Conservation (phyloP, 2,113 vertebrate genomes). For the Coracopsis vasa region DNA sequence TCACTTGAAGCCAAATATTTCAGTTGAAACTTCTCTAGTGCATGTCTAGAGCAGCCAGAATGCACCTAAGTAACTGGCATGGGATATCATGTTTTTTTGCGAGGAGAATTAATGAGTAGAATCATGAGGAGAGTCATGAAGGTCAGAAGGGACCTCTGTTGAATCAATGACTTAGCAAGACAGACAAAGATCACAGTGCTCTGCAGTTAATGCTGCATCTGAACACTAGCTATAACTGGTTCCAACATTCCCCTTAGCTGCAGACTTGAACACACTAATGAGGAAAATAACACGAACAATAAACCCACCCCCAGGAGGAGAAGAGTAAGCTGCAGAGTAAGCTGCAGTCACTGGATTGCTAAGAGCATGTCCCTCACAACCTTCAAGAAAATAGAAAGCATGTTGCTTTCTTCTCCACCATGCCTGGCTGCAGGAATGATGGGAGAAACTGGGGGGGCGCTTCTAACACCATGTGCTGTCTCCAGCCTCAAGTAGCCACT, state of each 20-base stretch:
- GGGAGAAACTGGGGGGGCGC: fast-evolving
- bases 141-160: neutral
- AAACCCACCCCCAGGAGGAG: neutral
- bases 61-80: neutral
- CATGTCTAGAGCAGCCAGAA: neutral
- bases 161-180: neutral
- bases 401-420: fast-evolving
- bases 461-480: neutral
- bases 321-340: neutral
- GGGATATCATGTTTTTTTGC: neutral
- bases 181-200: neutral
- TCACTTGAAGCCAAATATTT: neutral
- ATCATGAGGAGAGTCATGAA: neutral
- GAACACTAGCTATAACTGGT: neutral
- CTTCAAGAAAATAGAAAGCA: neutral
- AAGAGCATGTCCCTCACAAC: fast-evolving
- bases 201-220: neutral
- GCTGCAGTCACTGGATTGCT: neutral
- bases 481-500: neutral
- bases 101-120: neutral
- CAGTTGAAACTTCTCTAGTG: neutral
- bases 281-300: fast-evolving
- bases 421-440: neutral
- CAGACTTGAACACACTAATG: neutral
- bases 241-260: neutral